Base-by-base conservation (phyloP, 2,888 invertebrate species). In the Eurois occulta region DNA sequence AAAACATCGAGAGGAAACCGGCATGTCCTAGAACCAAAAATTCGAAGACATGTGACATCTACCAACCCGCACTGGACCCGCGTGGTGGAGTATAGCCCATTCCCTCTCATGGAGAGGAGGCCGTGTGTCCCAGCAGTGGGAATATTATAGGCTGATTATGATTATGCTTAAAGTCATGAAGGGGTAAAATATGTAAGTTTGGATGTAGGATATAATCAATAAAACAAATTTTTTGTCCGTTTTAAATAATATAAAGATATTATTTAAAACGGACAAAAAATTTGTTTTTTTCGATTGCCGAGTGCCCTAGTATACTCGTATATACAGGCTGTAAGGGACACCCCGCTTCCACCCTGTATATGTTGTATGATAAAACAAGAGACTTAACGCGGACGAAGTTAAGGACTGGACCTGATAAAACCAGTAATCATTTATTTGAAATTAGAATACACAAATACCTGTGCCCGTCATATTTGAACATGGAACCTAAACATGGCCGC, bases 401-500 rank as follows among this genome's bases (percentile, higher is more conserved):
- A 5, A 1, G 35, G 62, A 2, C 4, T 11, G 5, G 1, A 21
- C 35, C 1, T 60, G 21, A 76, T 55, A 28, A 21, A 48, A 32
- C 10, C 28, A 21, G 16, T 38, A 55, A n/a, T 48, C 1, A 62
- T 35, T 28, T 60, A 71, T 78, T 83, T 43, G 43, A 60, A 48
- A 65, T 81, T 41, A 77, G 43, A 60, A 52, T 16, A 65, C 11
- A 62, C 24, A 18, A 66, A 35, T 35, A 24, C 24, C 60, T 38
- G 1, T 60, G 18, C n/a, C n/a, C 55, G 60, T 60, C 43, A 60
- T 64, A 78, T 72, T 81, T 41, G 46, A 66, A 83, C 7, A 43
- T 78, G 38, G 24, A 72, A 52, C 38, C 10, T 52, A 35, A 83
- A 73, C 46, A 78, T 78, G 75, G 48, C 18, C 28, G 38, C 48